These are phyloP conservation scores for Crematogaster levior DNA, from an alignment of 2,888 invertebrate genomes.

Conservation along the genomic window DNA sequence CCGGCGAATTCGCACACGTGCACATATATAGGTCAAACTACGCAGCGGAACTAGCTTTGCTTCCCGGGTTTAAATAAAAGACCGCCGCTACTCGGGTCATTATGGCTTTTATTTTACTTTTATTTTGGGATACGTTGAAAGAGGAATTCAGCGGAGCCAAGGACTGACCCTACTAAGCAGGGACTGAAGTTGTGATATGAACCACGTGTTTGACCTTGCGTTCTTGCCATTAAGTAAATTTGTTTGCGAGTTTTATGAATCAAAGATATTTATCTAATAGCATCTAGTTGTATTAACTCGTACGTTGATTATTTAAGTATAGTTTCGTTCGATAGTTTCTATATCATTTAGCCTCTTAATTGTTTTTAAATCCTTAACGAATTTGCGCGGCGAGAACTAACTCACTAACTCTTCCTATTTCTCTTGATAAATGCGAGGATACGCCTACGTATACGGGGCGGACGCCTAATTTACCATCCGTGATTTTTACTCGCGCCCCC, in stretches of 20 bases:
- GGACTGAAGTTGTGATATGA: slow-evolving; percentile 21
- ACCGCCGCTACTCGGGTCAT: slow-evolving; percentile 28
- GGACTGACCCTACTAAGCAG: neutral
- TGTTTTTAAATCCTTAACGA: neutral
- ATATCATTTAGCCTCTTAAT: neutral
- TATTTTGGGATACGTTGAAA: slow-evolving; percentile 18
- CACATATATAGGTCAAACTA: slow-evolving; percentile 77
- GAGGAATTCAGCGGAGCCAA: slow-evolving; percentile 29
- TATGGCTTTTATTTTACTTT: slow-evolving; percentile 24
- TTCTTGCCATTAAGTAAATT: too few species aligned
- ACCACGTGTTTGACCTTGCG: slow-evolving; percentile 73
- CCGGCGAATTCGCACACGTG: slow-evolving; percentile 72
- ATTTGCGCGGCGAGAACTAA: neutral
- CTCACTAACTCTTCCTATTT: slow-evolving; percentile 21
- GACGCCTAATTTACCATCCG: slow-evolving; percentile 79
- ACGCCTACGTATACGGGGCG: slow-evolving; percentile 63
- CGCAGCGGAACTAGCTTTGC: slow-evolving; percentile 62
- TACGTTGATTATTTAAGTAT: neutral
- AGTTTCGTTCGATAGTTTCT: neutral
- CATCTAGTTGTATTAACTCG: neutral
- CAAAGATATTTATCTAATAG: neutral
- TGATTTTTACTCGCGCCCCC: slow-evolving; percentile 72
- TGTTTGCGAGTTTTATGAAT: neutral
- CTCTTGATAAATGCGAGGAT: slow-evolving; percentile 78
- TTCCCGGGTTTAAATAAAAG: slow-evolving; percentile 29